Percentiles rank a stretch among this genome's conserved stretches.
phyloP scores from a whole-genome alignment of 2,113 vertebrate species.

The Myotis yumanensis region DNA sequence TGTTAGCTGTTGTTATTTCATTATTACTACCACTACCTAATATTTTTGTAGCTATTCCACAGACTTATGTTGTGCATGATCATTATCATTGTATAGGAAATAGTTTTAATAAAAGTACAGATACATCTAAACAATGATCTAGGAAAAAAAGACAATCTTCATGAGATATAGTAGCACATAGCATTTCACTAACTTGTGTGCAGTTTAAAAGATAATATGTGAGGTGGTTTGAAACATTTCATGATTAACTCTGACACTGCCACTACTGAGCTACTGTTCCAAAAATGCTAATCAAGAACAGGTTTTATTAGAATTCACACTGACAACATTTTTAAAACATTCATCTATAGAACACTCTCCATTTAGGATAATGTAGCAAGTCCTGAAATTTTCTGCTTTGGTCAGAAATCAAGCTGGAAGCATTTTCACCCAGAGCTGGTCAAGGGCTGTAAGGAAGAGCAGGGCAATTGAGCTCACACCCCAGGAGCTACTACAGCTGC shows the following conservation, averaged over 20 bases:
- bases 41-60: not conserved
- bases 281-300: not conserved
- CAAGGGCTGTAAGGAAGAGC: not conserved
- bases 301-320: not conserved
- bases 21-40: not conserved
- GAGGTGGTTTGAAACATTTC: not conserved
- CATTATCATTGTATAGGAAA: not conserved
- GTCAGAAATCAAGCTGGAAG: constrained; percentile 13
- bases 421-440: not conserved
- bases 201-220: not conserved
- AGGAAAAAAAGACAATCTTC: not conserved
- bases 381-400: constrained; percentile 13
- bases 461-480: not conserved
- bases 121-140: not conserved
- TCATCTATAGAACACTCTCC: not conserved
- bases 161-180: not conserved
- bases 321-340: not conserved
- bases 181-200: constrained; percentile 6
- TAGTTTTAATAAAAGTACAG: not conserved
- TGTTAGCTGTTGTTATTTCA: not conserved
- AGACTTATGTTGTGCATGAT: not conserved
- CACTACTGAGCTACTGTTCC: not conserved
- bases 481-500: not conserved
- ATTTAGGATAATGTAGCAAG: not conserved
- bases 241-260: not conserved